These are phyloP conservation scores for Seriola rivoliana DNA, from an alignment of 2,113 vertebrate genomes.

Conservation along the genomic window DNA sequence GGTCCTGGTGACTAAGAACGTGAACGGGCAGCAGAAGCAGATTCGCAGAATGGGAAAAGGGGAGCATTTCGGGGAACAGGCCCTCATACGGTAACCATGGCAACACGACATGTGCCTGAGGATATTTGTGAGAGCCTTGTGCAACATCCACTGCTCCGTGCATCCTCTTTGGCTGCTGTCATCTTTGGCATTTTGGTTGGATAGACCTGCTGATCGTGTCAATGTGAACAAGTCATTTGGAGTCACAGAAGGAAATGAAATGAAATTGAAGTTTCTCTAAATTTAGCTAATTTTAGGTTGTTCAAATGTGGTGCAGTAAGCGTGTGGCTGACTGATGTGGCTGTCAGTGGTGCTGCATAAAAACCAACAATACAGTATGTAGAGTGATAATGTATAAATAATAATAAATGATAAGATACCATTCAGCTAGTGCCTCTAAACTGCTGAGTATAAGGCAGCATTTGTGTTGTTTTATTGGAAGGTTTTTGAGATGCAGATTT, in stretches of 20 bases:
- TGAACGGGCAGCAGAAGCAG: conserved; percentile 81
- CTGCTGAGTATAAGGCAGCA: background rate
- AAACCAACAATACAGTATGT: background rate
- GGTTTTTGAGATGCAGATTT: background rate
- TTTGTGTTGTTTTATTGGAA: background rate
- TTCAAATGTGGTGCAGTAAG: background rate
- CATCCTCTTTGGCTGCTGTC: conserved; percentile 1
- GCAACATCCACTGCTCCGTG: conserved; percentile 12
- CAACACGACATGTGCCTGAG: conserved; percentile 38
- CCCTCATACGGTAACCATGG: conserved; percentile 86
- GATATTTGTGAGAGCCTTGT: conserved; percentile 16
- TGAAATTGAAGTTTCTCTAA: background rate
- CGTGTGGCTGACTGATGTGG: background rate
- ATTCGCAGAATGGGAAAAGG: conserved; percentile 85
- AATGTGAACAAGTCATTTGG: conserved; percentile 3
- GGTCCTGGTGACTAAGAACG: conserved; percentile 85
- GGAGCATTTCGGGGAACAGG: conserved; percentile 88
- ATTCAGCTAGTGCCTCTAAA: background rate
- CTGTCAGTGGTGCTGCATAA: background rate
- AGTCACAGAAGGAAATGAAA: background rate
- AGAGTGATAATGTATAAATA: background rate
- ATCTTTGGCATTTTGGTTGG: conserved; percentile 5
- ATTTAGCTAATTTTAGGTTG: background rate
- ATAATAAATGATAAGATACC: background rate
- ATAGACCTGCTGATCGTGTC: background rate